Conservation (phyloP, 2,113 vertebrate species). For the Grantiella picta region DNA sequence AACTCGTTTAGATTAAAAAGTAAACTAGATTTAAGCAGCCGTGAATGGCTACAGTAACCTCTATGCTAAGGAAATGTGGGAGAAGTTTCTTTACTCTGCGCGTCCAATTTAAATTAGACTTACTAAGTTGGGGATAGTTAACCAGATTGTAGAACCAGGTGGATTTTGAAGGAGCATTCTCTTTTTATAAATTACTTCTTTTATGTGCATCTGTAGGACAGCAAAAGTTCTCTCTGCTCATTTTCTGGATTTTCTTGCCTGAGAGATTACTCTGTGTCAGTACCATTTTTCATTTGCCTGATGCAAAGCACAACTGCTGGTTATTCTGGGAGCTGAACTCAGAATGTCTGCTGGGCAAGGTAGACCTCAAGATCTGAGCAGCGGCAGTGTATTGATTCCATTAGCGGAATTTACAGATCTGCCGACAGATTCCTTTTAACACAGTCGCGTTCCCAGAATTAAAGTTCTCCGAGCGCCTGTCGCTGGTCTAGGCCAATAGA, state of each 20-base stretch:
- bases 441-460: slow-evolving; percentile 18
- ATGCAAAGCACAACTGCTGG: background rate
- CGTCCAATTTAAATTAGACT: background rate
- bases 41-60: background rate
- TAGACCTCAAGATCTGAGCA: slow-evolving; percentile 1
- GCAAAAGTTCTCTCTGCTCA: background rate
- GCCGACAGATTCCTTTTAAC: background rate
- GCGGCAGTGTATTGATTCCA: slow-evolving; percentile 1
- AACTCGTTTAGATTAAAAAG: background rate
- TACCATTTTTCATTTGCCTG: background rate
- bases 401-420: slow-evolving; percentile 44
- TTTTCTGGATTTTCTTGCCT: background rate
- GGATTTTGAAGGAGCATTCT: background rate
- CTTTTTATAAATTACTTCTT: background rate
- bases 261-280: background rate
- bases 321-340: slow-evolving; percentile 5
- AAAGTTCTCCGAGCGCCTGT: background rate
- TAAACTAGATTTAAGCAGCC: background rate
- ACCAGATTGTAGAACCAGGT: background rate
- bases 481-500: slow-evolving; percentile 34
- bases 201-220: background rate
- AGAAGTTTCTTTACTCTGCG: background rate
- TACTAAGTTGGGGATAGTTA: background rate
- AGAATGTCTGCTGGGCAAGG: background rate
- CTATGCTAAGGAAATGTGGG: background rate